Percentiles rank a stretch among this genome's conserved stretches.
phyloP scores from a whole-genome alignment of 2,113 vertebrate genomes.

The Typhlomys cinereus region DNA sequence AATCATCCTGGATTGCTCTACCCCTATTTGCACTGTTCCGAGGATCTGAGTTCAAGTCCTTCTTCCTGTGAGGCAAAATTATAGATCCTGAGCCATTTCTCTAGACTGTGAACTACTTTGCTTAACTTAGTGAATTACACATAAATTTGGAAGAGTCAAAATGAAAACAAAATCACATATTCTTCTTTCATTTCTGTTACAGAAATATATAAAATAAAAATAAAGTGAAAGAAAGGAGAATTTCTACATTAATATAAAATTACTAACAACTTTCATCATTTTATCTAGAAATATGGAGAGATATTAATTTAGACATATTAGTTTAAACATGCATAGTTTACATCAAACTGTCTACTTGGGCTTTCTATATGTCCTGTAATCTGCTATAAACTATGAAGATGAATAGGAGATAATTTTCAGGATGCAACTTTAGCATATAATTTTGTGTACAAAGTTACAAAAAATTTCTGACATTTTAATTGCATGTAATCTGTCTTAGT shows the following conservation, averaged over 20 bases:
- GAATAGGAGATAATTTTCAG: background rate
- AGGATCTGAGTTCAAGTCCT: no score
- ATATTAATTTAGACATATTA: background rate
- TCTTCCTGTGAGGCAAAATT: no score
- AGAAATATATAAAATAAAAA: background rate
- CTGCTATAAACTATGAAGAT: background rate
- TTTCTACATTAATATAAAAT: no score
- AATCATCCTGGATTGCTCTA: no score
- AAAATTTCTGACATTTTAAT: conserved; percentile 37
- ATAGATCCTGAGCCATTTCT: no score
- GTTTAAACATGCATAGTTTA: background rate
- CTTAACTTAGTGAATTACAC: no score
- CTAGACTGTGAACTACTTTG: no score
- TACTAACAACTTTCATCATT: no score
- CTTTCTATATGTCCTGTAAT: no score
- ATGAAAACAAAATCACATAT: background rate
- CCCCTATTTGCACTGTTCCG: no score
- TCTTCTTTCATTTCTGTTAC: background rate
- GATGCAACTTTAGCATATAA: background rate
- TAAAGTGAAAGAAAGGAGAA: no score
- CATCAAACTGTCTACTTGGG: background rate
- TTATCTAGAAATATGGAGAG: no score
- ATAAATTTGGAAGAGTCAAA: background rate
- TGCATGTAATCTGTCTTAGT: background rate
- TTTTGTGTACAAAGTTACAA: background rate